Evolutionary conservation across 2,113 vertebrate genomes (phyloP).

Genomic region (Sebastes fasciatus): DNA sequence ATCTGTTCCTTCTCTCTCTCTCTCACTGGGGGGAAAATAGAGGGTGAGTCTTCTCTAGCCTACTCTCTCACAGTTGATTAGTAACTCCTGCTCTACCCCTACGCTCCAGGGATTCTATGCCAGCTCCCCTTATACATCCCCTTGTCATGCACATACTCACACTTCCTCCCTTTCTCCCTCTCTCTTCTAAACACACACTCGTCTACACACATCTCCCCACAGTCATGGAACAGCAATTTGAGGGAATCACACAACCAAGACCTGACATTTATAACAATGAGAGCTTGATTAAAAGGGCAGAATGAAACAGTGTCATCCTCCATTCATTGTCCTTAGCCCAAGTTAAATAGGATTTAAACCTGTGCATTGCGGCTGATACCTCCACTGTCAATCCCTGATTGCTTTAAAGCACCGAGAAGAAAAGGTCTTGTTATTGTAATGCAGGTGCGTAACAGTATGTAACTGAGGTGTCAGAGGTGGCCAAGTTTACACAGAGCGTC

Average conservation of each 20-base stretch:
- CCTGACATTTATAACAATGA: slow-evolving; percentile 81
- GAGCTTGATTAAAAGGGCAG: slow-evolving; percentile 81
- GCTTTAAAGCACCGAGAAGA: slow-evolving; percentile 52
- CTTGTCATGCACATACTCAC: slow-evolving; percentile 71
- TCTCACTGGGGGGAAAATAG: slow-evolving; percentile 65
- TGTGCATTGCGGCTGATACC: slow-evolving; percentile 70
- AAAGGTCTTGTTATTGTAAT: slow-evolving; percentile 73
- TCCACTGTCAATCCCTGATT: slow-evolving; percentile 73
- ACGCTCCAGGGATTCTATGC: slow-evolving; percentile 76
- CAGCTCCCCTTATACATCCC: slow-evolving; percentile 76
- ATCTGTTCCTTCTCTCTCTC: slow-evolving; percentile 68
- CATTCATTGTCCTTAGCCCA: slow-evolving; percentile 71
- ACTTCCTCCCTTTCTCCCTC: slow-evolving; percentile 42
- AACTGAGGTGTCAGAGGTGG: slow-evolving; percentile 62
- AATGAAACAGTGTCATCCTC: slow-evolving; percentile 70
- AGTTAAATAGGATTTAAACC: slow-evolving; percentile 80
- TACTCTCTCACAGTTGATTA: slow-evolving; percentile 81
- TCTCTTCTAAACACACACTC: slow-evolving; percentile 39
- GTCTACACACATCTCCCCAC: slow-evolving; percentile 59
- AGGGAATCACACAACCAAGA: slow-evolving; percentile 69
- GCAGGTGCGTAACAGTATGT: slow-evolving; percentile 44
- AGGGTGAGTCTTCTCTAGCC: slow-evolving; percentile 69
- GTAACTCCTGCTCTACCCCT: slow-evolving; percentile 76
- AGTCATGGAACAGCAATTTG: slow-evolving; percentile 72
- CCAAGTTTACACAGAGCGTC: slow-evolving; percentile 71